These are phyloP conservation scores for Uloborus diversus DNA, from an alignment of 1,140 invertebrate species.

Conservation along the genomic window DNA sequence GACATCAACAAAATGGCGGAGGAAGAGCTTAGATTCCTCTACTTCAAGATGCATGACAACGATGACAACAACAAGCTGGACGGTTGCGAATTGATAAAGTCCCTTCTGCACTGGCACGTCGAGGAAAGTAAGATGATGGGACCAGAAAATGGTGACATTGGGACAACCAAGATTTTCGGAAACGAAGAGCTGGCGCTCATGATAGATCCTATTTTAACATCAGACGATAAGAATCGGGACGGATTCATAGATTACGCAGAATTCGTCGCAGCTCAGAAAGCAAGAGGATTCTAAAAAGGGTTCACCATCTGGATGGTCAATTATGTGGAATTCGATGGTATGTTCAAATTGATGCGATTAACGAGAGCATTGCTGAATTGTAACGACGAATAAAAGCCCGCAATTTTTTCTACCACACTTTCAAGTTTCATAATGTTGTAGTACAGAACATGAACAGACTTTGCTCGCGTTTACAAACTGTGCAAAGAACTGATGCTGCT, in stretches of 20 bases:
- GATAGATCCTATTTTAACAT: slow-evolving; percentile 91
- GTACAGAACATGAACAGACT: too few relatives aligned
- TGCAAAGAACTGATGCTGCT: too few relatives aligned
- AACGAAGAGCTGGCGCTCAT: slow-evolving; percentile 89
- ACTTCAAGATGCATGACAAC: slow-evolving; percentile 97
- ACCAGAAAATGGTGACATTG: slow-evolving; percentile 14
- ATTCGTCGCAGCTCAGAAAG: slow-evolving; percentile 83
- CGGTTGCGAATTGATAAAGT: slow-evolving; percentile 92
- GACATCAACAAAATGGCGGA: slow-evolving; percentile 95
- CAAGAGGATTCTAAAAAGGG: slow-evolving; percentile 58
- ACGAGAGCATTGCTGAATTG: too few relatives aligned
- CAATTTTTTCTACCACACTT: too few relatives aligned
- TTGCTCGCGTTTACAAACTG: too few relatives aligned
- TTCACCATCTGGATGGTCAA: too few relatives aligned
- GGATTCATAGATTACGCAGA: slow-evolving; percentile 96
- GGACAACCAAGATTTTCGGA: slow-evolving; percentile 79
- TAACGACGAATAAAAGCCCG: too few relatives aligned
- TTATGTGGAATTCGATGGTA: too few relatives aligned
- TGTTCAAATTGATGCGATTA: too few relatives aligned
- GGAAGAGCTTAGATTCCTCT: slow-evolving; percentile 93
- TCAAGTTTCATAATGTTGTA: too few relatives aligned
- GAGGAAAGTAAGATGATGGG: slow-evolving; percentile 56
- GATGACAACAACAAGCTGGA: slow-evolving; percentile 95
- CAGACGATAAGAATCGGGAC: slow-evolving; percentile 90
- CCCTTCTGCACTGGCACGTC: slow-evolving; percentile 67